Percentiles rank a stretch among this genome's conserved stretches.
phyloP scores from a whole-genome alignment of 2,797 vertebrate species.

The Phrynocephalus guinanensis region DNA sequence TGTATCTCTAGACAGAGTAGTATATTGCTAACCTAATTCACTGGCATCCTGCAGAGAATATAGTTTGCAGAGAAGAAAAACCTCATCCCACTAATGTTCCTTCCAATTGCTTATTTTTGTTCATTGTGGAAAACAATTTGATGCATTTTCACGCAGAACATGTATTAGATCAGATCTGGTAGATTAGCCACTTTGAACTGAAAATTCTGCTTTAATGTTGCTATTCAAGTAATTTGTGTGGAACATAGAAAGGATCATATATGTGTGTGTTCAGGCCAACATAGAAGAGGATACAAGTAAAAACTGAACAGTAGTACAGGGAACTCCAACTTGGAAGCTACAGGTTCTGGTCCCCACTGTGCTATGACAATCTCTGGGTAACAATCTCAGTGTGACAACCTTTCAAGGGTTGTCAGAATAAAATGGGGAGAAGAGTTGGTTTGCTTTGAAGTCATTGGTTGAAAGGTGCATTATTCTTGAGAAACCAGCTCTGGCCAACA shows the following conservation, averaged over 20 bases:
- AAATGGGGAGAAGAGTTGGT: too few relatives aligned
- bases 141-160: background rate
- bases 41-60: conserved; percentile 16
- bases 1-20: conserved; percentile 5
- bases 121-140: conserved; percentile 8
- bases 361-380: background rate
- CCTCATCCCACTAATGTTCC: background rate
- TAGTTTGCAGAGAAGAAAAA: background rate
- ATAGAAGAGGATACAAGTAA: background rate
- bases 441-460: too few relatives aligned
- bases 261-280: background rate
- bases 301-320: background rate
- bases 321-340: background rate
- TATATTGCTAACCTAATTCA: conserved; percentile 24
- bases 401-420: too few relatives aligned
- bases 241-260: background rate
- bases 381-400: background rate
- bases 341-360: background rate
- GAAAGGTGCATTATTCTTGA: too few relatives aligned
- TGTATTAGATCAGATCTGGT: background rate
- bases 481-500: too few relatives aligned
- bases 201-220: background rate
- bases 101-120: background rate
- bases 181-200: background rate
- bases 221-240: background rate